Evolutionary conservation across 2,888 invertebrate species (phyloP).

Genomic region (Sminthurinus aureus): DNA sequence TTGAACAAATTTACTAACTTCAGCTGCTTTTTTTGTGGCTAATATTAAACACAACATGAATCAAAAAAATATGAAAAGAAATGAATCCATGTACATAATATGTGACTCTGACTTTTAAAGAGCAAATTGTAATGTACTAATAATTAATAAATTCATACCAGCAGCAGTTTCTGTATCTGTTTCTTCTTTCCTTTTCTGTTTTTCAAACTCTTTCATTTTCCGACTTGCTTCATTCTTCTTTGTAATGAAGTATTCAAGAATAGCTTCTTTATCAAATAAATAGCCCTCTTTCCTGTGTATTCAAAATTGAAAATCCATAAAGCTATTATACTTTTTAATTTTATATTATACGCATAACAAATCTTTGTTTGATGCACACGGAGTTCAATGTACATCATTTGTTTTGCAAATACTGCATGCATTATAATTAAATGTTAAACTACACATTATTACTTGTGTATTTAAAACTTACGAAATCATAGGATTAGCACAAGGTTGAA

Average conservation of each 20-base stretch:
- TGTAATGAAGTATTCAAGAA: slow-evolving; percentile 91
- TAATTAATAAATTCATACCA: neutral
- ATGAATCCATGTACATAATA: too few species aligned
- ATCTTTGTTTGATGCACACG: neutral
- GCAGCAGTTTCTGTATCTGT: slow-evolving; percentile 74
- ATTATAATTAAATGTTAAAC: neutral
- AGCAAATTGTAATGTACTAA: too few species aligned
- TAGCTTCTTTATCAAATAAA: slow-evolving; percentile 96
- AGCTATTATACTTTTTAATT: neutral
- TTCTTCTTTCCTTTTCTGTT: slow-evolving; percentile 80
- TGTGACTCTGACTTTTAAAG: too few species aligned
- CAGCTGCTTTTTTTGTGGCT: slow-evolving; percentile 77
- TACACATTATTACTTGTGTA: neutral
- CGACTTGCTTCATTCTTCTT: slow-evolving; percentile 92
- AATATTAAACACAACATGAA: too few species aligned
- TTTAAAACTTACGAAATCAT: slow-evolving; percentile 76
- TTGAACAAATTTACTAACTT: slow-evolving; percentile 80
- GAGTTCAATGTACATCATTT: neutral
- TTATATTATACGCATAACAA: neutral
- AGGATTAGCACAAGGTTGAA: slow-evolving; percentile 95
- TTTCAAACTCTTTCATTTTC: slow-evolving; percentile 91
- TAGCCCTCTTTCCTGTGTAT: slow-evolving; percentile 80
- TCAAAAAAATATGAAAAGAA: too few species aligned
- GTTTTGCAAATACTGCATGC: neutral
- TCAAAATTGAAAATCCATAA: neutral